A percentile compares a stretch with the other conserved stretches of the same genome.
phyloP scores from a whole-genome alignment of 2,797 vertebrate species.

The Anguilla anguilla region DNA sequence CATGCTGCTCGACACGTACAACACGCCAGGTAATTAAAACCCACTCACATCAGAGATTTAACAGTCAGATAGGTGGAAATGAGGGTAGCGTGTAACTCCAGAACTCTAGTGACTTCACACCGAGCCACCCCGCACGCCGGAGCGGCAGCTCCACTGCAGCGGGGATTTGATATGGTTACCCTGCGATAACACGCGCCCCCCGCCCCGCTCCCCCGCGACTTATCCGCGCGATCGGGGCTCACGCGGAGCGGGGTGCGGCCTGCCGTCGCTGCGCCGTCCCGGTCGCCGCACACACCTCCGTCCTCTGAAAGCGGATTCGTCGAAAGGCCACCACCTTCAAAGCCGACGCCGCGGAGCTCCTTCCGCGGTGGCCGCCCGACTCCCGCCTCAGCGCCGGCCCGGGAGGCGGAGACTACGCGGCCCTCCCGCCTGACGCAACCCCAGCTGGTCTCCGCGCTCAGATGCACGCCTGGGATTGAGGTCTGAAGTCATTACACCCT shows the following conservation, averaged over 20 bases:
- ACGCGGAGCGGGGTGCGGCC: neutral
- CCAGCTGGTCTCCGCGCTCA: conserved; percentile 8
- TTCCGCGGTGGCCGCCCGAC: neutral
- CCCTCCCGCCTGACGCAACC: neutral
- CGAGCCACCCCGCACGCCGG: neutral
- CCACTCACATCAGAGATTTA: conserved; percentile 27
- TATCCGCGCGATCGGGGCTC: neutral
- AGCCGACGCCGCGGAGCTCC: neutral
- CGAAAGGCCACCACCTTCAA: neutral
- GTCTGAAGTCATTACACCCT: conserved; percentile 9
- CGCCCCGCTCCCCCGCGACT: neutral
- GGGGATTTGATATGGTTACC: neutral
- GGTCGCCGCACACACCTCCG: neutral
- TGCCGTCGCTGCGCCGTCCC: neutral
- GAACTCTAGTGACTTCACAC: neutral
- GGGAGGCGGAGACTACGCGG: neutral
- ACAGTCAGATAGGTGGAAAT: conserved; percentile 18
- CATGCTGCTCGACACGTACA: conserved; percentile 70
- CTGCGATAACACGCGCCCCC: neutral
- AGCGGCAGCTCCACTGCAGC: neutral
- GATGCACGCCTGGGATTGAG: neutral
- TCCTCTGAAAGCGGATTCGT: neutral
- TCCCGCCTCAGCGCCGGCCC: neutral
- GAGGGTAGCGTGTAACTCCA: neutral
- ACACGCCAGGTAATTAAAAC: conserved; percentile 56